Conservation (phyloP, 2,113 vertebrate species). For the Macrotus californicus region DNA sequence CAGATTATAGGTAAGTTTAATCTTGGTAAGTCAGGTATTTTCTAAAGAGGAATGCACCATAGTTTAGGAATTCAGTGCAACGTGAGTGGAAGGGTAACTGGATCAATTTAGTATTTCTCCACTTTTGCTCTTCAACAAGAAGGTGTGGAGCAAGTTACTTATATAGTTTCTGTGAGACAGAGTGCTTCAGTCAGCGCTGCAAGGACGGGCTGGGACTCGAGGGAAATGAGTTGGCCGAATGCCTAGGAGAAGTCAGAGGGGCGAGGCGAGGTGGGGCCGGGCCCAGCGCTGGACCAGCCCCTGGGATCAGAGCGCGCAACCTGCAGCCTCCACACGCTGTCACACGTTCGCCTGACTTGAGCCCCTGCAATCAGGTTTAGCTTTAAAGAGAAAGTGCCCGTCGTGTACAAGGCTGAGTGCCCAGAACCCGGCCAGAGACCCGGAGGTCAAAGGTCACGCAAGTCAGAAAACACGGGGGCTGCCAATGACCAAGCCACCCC, state of each 20-base stretch:
- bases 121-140: background rate
- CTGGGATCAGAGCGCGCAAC: background rate
- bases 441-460: background rate
- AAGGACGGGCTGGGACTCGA: background rate
- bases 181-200: background rate
- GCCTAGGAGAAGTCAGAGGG: background rate
- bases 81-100: background rate
- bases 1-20: background rate
- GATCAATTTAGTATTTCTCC: background rate
- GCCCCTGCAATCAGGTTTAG: background rate
- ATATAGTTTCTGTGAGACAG: background rate
- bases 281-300: fast-evolving
- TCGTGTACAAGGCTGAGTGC: fast-evolving
- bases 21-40: background rate
- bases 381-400: background rate
- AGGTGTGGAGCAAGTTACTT: background rate
- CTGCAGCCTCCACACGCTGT: fast-evolving
- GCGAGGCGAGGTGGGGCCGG: background rate
- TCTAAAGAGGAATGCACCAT: fast-evolving
- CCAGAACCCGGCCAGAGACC: background rate
- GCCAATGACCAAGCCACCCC: fast-evolving
- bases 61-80: background rate
- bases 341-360: fast-evolving
- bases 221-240: fast-evolving
- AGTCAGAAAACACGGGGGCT: background rate